Evolutionary conservation across 1,140 invertebrate species (phyloP), one percentile per base, ranked within the genome.

Genomic region (Aphis gossypii): DNA sequence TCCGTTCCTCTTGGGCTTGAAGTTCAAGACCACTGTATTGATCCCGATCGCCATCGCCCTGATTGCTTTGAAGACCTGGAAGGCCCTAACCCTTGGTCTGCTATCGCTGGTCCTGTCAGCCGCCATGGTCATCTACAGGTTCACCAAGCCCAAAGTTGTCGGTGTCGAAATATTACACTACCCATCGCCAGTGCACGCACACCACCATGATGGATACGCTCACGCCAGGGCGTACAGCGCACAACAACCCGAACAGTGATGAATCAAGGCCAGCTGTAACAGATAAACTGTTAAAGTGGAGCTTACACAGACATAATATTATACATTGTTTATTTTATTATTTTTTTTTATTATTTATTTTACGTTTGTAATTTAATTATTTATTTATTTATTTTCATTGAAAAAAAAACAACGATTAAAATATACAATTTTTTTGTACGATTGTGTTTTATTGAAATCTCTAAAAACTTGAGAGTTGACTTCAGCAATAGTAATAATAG

Each of bases 21-120:
- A 98, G 95, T 97, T 98, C 95, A 98, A 98, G 95, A 97, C 97
- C 56, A 97, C 97, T 2, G 97, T 97, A 30, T 95, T 98, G 94
- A 97, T 98, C 23, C 97, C 97, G 0, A 95, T 98, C 51, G 97
- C 97, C 14, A 95, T 98, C 41, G 97, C 97, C 90, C 95, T 98
- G 87, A 98, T 98, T 94, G 97, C 97, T 0, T 95, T 98, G 38
- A 98, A 98, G 95, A 98, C 97, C 44, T 98, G 97, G 97, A 98
- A 98, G 95, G 97, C 97, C 44, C 95, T 98, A 93, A 98, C 97
- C 25, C 96, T 98, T 94, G 97, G 97, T 94, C 96, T 98, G n/a
- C 96, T 98, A 30, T 98, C 97, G 2, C 95, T 98, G 94, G 97
- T 95, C 9, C 93, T 95, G 30, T 95, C 95, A 30, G 97, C 97